Conservation (phyloP, 2,113 vertebrate species). For the Corynorhinus townsendii region DNA sequence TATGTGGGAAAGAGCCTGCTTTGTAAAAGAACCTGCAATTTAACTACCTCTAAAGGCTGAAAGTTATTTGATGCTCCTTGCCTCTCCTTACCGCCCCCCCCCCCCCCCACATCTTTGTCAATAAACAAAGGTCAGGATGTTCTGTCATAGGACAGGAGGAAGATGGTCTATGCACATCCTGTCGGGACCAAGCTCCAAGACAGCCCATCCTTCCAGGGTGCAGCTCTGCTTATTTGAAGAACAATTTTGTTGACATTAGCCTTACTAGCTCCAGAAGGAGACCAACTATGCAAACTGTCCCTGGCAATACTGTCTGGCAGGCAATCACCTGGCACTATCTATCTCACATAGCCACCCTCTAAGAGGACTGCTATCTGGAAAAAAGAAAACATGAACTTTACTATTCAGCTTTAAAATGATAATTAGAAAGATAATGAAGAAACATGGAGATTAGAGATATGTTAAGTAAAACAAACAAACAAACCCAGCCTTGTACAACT, state of each 20-base stretch:
- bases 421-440: neutral
- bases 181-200: neutral
- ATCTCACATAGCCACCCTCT: neutral
- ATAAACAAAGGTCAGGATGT: neutral
- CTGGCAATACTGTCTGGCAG: neutral
- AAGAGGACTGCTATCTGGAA: neutral
- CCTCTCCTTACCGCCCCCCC: rapidly evolving
- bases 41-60: neutral
- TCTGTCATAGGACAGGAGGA: neutral
- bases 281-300: neutral
- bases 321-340: neutral
- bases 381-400: neutral
- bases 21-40: neutral
- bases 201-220: too few species aligned
- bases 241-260: neutral
- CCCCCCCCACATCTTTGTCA: neutral
- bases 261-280: neutral
- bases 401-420: neutral
- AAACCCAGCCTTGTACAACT: neutral
- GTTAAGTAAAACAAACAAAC: neutral
- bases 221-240: neutral
- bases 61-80: neutral
- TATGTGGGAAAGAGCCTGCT: neutral
- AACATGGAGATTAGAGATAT: neutral
- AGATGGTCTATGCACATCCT: neutral